Conservation (phyloP, 2,113 vertebrate genomes). For the Phoenicopterus ruber region DNA sequence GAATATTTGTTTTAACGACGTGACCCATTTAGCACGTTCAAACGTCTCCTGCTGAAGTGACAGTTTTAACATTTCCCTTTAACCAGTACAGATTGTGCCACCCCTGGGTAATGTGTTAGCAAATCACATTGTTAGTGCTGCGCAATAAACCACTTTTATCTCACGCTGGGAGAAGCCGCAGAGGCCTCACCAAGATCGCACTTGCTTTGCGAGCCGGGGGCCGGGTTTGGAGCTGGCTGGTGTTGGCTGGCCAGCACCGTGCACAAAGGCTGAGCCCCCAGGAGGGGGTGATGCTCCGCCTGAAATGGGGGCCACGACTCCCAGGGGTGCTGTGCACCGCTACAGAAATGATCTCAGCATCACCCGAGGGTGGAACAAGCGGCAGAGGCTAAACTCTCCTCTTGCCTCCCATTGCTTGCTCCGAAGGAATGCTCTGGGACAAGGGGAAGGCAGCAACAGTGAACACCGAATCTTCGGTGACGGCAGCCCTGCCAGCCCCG, state of each 20-base stretch:
- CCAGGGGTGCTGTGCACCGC: neutral
- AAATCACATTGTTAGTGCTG: neutral
- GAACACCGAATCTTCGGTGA: rapidly evolving
- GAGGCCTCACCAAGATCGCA: rapidly evolving
- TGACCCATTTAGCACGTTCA: neutral
- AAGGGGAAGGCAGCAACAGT: neutral
- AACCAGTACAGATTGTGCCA: slow-evolving; percentile 3
- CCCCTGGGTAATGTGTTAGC: slow-evolving; percentile 16
- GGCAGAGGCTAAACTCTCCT: neutral
- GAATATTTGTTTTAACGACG: neutral
- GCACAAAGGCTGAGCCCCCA: neutral
- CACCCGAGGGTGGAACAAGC: neutral
- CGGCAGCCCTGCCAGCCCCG: neutral
- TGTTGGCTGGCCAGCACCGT: neutral
- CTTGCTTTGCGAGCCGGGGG: rapidly evolving
- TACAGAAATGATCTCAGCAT: neutral
- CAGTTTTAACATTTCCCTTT: slow-evolving; percentile 37
- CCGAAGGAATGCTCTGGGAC: neutral
- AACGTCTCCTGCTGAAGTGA: slow-evolving; percentile 1
- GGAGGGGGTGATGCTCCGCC: neutral
- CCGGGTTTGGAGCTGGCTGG: neutral
- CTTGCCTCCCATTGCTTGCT: neutral
- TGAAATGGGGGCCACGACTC: neutral
- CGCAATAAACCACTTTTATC: neutral
- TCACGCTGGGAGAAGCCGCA: neutral